Evolutionary conservation across 2,888 invertebrate species (phyloP).

Genomic region (Yponomeuta cagnagella): DNA sequence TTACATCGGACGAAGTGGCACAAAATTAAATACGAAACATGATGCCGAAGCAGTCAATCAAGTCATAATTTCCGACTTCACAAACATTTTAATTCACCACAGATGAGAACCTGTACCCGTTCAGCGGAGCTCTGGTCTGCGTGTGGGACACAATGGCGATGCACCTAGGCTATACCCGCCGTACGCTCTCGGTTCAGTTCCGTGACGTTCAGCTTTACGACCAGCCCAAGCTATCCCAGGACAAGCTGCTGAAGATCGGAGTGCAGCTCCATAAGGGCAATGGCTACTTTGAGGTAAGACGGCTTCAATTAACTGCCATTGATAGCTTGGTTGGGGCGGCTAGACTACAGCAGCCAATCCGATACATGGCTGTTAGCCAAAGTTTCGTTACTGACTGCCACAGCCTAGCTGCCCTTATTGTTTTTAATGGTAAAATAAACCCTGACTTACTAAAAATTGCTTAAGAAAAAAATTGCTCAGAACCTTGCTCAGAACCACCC

Average conservation of each 20-base stretch:
- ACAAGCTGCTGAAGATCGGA: background rate
- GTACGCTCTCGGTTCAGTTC: background rate
- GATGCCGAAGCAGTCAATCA: too few relatives aligned
- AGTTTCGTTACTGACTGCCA: too few relatives aligned
- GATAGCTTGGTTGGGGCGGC: background rate
- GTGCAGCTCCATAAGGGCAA: slow-evolving; percentile 10
- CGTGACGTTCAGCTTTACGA: slow-evolving; percentile 2
- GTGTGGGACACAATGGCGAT: slow-evolving; percentile 12
- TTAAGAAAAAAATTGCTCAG: too few relatives aligned
- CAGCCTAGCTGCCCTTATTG: too few relatives aligned
- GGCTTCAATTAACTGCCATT: background rate
- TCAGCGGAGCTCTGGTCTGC: slow-evolving; percentile 7
- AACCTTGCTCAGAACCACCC: too few relatives aligned
- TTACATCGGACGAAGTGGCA: too few relatives aligned
- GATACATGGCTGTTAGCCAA: background rate
- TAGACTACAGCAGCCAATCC: background rate
- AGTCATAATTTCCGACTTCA: background rate
- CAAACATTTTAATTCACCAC: background rate
- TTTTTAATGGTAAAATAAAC: too few relatives aligned
- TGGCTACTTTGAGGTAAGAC: slow-evolving; percentile 12
- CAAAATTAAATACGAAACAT: too few relatives aligned
- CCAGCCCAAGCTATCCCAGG: background rate
- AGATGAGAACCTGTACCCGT: slow-evolving; percentile 5
- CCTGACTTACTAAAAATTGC: too few relatives aligned
- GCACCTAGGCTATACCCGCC: background rate